These are phyloP conservation scores for Glossophaga mutica DNA, from an alignment of 2,797 vertebrate species.

Conservation along the genomic window DNA sequence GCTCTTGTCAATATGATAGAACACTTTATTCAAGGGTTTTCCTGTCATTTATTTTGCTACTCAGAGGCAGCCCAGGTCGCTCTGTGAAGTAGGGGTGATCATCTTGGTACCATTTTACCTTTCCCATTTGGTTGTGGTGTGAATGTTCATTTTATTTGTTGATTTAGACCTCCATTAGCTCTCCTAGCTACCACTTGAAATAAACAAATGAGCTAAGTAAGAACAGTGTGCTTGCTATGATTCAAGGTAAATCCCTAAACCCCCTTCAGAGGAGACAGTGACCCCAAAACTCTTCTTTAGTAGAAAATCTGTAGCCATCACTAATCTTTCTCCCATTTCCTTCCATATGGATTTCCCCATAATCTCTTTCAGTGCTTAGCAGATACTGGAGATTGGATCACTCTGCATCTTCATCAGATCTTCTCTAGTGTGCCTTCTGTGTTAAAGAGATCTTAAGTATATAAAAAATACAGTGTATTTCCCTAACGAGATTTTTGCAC, in stretches of 20 bases:
- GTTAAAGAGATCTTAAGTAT: background rate
- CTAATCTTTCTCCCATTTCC: background rate
- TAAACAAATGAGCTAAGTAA: background rate
- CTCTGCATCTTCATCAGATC: background rate
- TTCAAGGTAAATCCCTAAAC: background rate
- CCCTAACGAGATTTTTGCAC: background rate
- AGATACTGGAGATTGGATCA: background rate
- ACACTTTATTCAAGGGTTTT: background rate
- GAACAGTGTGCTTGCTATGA: background rate
- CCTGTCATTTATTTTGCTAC: background rate
- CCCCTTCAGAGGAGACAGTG: background rate
- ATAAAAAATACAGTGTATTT: background rate
- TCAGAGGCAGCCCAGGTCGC: background rate
- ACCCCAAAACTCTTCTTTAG: background rate
- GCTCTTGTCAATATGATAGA: background rate
- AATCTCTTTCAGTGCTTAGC: background rate
- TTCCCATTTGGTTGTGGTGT: background rate
- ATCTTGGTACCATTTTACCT: background rate
- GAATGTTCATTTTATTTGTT: background rate
- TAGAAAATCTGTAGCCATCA: background rate
- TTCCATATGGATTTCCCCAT: background rate
- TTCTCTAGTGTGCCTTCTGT: background rate
- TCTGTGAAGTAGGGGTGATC: background rate
- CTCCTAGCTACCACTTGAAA: background rate
- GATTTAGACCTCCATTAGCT: background rate